Evolutionary conservation across 2,113 vertebrate genomes (phyloP).

Genomic region (Epinephelus moara): DNA sequence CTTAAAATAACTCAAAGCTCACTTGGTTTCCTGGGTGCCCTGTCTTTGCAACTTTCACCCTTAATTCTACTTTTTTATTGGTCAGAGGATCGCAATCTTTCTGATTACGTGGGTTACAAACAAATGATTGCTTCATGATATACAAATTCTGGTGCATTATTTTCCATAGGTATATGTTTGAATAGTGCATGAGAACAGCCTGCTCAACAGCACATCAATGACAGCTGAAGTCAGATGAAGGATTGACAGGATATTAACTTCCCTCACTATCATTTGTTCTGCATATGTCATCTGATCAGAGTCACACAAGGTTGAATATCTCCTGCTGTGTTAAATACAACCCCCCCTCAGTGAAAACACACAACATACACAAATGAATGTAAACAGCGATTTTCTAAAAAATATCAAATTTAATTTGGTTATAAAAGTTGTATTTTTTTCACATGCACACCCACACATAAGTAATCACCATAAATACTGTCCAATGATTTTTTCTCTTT

Average conservation of each 20-base stretch:
- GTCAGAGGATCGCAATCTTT: too few relatives aligned
- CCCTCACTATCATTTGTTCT: not conserved
- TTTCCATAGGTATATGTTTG: too few relatives aligned
- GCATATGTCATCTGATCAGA: not conserved
- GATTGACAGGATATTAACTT: not conserved
- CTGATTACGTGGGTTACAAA: too few relatives aligned
- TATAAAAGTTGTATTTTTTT: conserved; percentile 88
- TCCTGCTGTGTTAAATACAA: not conserved
- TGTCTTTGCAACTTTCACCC: too few relatives aligned
- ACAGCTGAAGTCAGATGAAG: not conserved
- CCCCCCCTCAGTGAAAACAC: not conserved
- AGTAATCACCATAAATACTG: conserved; percentile 89
- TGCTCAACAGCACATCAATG: not conserved
- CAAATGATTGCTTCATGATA: too few relatives aligned
- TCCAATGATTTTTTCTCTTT: conserved; percentile 79
- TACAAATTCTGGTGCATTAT: too few relatives aligned
- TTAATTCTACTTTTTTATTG: too few relatives aligned
- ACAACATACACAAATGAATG: conserved; percentile 8
- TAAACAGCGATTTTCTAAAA: conserved; percentile 77
- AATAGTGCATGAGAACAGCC: too few relatives aligned
- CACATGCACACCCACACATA: conserved; percentile 94
- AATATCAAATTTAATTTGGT: conserved; percentile 97
- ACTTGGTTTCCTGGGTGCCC: too few relatives aligned
- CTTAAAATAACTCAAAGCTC: too few relatives aligned
- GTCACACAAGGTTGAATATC: not conserved